Evolutionary conservation across 2,113 vertebrate species (phyloP), one percentile per base, ranked within the genome.

Genomic region (Brachypteracias leptosomus): DNA sequence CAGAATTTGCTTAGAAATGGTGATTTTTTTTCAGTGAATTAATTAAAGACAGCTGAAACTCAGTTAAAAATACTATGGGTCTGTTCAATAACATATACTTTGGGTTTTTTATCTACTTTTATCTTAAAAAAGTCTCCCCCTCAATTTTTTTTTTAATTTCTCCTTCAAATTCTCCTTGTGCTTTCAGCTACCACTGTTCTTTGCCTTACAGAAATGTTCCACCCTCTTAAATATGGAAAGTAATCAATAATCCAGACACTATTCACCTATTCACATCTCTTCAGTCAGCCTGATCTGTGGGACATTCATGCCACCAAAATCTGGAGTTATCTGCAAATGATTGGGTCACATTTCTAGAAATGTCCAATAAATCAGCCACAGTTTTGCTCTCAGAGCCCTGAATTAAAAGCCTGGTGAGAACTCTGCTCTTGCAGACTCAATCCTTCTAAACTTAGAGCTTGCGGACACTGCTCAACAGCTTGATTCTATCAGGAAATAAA

Each of bases 1-100:
- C 28, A 75, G 40, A 85, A 82, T 94, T 89, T 85, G 6, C 40
- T 88, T 78, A 57, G 47, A 84, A 91, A 90, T 91, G 5, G 25
- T 10, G 70, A 17, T 75, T 17, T 26, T 84, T 94, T 90, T 67
- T 84, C 47, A 72, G 38, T n/a, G 10, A 84, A 74, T 93, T 58
- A 90, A 94, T 80, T 92, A 28, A 82, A 91, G 93, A 42, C 58
- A 95, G 44, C 20, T 72, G 38, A 74, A 87, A 76, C n/a, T 63
- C 65, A 73, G 54, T 80, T 86, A 79, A 93, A 88, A 88, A 88
- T 86, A 62, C 16, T 47, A 7, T 47, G 33, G 4, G 12, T 77
- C 42, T 63, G 12, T 74, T 74, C 8, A 67, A 72, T 63, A 86
- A n/a, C 16, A 29, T 26, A 57, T 44, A 31, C 16, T 85, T 76